Percentiles rank a stretch among this genome's conserved stretches.
Evolutionary conservation across 2,113 vertebrate genomes (phyloP).

Genomic region (Corythoichthys haematopterus): DNA sequence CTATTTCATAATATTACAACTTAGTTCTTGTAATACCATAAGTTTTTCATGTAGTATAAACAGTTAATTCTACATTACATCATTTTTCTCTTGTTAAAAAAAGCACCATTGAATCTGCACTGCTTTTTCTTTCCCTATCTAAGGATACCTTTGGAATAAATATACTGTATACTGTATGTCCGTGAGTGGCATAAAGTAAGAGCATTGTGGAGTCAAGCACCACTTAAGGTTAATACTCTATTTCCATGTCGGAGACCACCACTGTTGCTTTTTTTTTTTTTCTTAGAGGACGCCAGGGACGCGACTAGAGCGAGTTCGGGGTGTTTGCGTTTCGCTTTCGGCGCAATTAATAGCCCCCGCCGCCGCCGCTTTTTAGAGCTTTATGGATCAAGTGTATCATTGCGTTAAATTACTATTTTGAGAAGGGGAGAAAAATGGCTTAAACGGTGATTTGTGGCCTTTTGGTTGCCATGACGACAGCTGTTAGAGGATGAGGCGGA

Average conservation of each 20-base stretch:
- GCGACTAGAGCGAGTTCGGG: not conserved
- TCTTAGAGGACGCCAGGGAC: conserved; percentile 19
- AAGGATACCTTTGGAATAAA: conserved; percentile 22
- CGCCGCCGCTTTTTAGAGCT: not conserved
- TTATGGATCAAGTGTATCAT: not conserved
- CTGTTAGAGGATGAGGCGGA: conserved; percentile 39
- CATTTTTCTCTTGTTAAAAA: not conserved
- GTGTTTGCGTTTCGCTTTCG: not conserved
- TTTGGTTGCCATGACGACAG: conserved; percentile 62
- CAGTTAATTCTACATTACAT: too few relatives aligned
- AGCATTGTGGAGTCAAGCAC: conserved; percentile 33
- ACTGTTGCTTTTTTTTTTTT: conserved; percentile 19
- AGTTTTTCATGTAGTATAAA: too few relatives aligned
- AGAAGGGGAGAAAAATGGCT: conserved; percentile 30
- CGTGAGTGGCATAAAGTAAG: conserved; percentile 27
- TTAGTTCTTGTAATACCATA: not conserved
- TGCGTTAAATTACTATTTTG: not conserved
- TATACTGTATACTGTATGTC: conserved; percentile 13
- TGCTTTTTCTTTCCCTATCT: conserved; percentile 39
- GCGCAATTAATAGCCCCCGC: not conserved
- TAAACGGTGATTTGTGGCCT: conserved; percentile 30
- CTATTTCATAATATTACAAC: too few relatives aligned
- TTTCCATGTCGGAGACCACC: conserved; percentile 29
- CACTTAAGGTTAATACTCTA: conserved; percentile 49
- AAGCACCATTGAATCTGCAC: not conserved